Percentiles rank a stretch among this genome's conserved stretches.
Evolutionary conservation across 2,888 invertebrate genomes (phyloP).

Genomic region (Drosophila diplacantha): DNA sequence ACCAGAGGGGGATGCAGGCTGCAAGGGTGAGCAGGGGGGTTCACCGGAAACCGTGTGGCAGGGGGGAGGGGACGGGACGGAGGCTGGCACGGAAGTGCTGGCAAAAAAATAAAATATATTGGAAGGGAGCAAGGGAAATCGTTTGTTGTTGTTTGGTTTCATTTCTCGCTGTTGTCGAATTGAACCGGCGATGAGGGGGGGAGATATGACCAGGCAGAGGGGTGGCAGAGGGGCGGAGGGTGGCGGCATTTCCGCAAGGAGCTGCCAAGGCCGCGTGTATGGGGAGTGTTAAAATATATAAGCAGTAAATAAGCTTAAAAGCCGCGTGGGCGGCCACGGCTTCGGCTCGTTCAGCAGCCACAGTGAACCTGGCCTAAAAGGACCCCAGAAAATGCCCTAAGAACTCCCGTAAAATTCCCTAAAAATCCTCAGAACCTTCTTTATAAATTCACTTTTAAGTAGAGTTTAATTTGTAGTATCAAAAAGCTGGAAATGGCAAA

Average conservation of each 20-base stretch:
- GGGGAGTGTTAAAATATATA: constrained; percentile 65
- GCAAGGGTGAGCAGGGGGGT: neutral
- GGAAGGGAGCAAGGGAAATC: constrained; percentile 41
- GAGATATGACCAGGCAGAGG: neutral
- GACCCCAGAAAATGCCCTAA: neutral
- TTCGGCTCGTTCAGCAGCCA: constrained; percentile 6
- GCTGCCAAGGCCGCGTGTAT: constrained; percentile 10
- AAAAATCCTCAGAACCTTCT: rapidly evolving
- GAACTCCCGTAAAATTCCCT: rapidly evolving
- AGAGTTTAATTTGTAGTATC: neutral
- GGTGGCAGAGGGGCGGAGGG: no score
- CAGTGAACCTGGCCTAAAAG: constrained; percentile 10
- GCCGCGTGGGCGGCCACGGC: constrained; percentile 53
- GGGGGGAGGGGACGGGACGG: constrained; percentile 16
- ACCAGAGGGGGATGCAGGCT: constrained; percentile 13
- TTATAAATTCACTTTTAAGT: neutral
- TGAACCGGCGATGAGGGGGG: neutral
- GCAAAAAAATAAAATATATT: constrained; percentile 46
- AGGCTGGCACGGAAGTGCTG: constrained; percentile 45
- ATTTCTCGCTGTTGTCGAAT: constrained; percentile 23
- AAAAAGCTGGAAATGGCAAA: neutral
- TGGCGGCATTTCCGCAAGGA: constrained; percentile 2
- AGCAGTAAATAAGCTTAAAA: constrained; percentile 71
- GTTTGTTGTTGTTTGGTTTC: constrained; percentile 47
- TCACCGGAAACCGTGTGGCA: neutral